Base-by-base conservation (phyloP, 2,888 invertebrate species). In the Euphydryas editha region DNA sequence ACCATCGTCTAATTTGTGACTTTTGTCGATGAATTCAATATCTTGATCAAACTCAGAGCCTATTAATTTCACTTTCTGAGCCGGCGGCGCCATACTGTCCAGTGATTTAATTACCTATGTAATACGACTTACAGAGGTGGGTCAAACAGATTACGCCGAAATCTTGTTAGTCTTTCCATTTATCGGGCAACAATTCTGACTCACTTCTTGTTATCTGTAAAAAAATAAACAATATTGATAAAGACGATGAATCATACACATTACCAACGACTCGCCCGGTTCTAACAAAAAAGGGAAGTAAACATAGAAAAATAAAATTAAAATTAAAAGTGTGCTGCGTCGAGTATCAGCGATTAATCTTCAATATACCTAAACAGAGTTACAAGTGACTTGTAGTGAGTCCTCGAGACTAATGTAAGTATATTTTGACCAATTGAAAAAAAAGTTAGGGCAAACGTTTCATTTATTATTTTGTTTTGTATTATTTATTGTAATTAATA, bases 31-130 rank as follows among this genome's bases (percentile, higher is more conserved):
- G 8, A 82, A 79, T 75, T 82, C 81, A 70, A 82, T 81, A 79
- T 85, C 85, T 21, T 85, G 71, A 70, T 80, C 78, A 1, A 80
- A 72, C 36, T 83, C 73, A 42, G 79, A 71, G 15, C 78, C 74
- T 51, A 82, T 80, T 37, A 81, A 76, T 63, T 80, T 81, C 5
- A 86, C 77, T 72, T 83, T 83, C 67, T 83, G 80, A 64, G 86
- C 84, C 2, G 88, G 83, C 11, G 90, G 89, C 69, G 92, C 85
- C 90, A 81, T 82, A 62, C 72, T 78, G 67, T 37, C 60, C 46
- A 72, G 62, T 62, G 69, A 65, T 71, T 69, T 65, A 54, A 54
- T n/a, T 42, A 46, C 44, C 42, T 46, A 17, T 17, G 37, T 17
- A 37, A 46, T 37, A 20, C 6, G 15, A 59, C 21, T 42, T 24